A percentile compares a stretch with the other conserved stretches of the same genome.
These are phyloP conservation scores for Arrhopalites spinosus DNA, from an alignment of 2,888 invertebrate genomes.

Conservation along the genomic window DNA sequence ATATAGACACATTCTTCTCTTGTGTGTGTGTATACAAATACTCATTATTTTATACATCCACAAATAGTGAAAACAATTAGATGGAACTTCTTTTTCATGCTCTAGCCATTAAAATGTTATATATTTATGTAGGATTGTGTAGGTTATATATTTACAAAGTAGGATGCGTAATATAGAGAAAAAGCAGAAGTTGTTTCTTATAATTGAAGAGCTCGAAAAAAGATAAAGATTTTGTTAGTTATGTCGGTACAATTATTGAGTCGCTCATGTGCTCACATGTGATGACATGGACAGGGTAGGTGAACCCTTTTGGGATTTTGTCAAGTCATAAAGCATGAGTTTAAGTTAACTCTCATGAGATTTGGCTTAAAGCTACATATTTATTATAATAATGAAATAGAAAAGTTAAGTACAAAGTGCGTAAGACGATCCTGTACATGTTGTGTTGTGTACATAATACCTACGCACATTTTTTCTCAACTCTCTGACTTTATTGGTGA, in stretches of 20 bases:
- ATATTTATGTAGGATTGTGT: not conserved
- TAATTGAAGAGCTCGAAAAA: too few relatives aligned
- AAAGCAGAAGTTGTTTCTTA: too few relatives aligned
- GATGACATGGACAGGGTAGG: not conserved
- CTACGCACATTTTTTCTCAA: too few relatives aligned
- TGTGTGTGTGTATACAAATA: not conserved
- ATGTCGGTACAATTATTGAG: not conserved
- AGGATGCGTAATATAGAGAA: too few relatives aligned
- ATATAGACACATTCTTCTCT: too few relatives aligned
- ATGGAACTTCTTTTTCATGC: constrained; percentile 6
- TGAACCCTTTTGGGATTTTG: constrained; percentile 7
- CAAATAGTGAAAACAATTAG: constrained; percentile 12
- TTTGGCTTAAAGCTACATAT: not conserved
- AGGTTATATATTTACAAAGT: not conserved
- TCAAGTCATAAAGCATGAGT: constrained; percentile 12
- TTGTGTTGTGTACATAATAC: too few relatives aligned
- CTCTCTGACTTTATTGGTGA: too few relatives aligned
- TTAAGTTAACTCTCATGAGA: not conserved
- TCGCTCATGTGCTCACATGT: not conserved
- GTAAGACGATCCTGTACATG: too few relatives aligned
- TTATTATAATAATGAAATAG: too few relatives aligned
- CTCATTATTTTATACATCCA: constrained; percentile 3
- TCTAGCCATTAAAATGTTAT: not conserved
- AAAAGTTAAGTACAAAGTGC: too few relatives aligned
- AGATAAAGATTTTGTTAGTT: not conserved